phyloP scores from a whole-genome alignment of 2,888 invertebrate genomes.

The Epistrophe grossulariae region DNA sequence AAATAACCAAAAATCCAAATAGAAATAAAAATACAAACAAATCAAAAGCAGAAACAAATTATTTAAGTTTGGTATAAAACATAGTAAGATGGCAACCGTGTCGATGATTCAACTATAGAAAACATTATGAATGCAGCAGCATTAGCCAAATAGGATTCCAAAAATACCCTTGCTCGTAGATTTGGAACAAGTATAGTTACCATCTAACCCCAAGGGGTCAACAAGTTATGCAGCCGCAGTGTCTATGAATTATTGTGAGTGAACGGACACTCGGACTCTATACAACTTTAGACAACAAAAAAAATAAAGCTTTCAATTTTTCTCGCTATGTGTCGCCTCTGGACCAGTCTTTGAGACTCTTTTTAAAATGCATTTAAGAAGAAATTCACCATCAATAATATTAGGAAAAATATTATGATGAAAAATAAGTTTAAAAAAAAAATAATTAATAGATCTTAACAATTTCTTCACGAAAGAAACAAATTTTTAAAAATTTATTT shows the following conservation, averaged over 20 bases:
- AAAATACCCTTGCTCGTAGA: not conserved
- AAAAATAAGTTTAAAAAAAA: not conserved
- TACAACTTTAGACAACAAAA: not conserved
- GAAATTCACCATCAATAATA: constrained; percentile 12
- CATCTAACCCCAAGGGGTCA: constrained; percentile 69
- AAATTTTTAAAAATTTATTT: too few species aligned
- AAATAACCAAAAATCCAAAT: too few species aligned
- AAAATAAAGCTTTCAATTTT: not conserved
- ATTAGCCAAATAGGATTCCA: constrained; percentile 38
- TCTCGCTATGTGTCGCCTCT: constrained; percentile 1
- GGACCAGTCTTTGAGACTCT: constrained; percentile 5
- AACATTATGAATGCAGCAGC: constrained; percentile 59
- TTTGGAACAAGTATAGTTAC: constrained; percentile 16
- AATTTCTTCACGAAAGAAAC: too few species aligned
- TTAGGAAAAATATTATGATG: not conserved
- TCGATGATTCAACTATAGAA: constrained; percentile 54
- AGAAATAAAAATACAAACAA: too few species aligned
- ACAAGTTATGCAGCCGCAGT: constrained; percentile 69
- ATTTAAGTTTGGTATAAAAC: not conserved
- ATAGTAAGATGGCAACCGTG: not conserved
- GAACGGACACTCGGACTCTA: constrained; percentile 26
- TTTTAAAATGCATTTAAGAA: not conserved
- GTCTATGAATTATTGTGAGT: constrained; percentile 63
- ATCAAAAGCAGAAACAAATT: not conserved
- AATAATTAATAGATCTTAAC: too few species aligned